phyloP scores from a whole-genome alignment of 1,140 invertebrate genomes.

The Drosophila persimilis region DNA sequence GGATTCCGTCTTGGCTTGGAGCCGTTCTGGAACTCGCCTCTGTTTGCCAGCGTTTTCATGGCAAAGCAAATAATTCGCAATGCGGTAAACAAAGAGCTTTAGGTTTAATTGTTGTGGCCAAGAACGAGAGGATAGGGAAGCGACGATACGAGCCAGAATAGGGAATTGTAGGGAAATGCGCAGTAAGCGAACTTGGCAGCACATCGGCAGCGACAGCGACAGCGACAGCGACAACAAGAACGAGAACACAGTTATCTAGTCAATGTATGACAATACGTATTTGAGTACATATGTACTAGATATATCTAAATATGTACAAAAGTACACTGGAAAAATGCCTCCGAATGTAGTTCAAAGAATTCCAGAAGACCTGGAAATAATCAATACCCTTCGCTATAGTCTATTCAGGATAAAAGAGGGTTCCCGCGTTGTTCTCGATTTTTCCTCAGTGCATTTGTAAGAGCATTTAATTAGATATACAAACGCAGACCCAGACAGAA shows the following conservation, averaged over 20 bases:
- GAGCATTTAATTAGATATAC: conserved; percentile 58
- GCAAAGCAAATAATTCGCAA: conserved; percentile 45
- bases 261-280: conserved; percentile 13
- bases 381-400: no score
- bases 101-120: conserved; percentile 34
- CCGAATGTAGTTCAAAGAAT: no score
- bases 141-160: background rate
- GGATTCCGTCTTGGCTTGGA: conserved; percentile 7
- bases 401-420: no score
- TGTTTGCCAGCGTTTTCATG: conserved; percentile 52
- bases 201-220: no score
- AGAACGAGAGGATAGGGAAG: conserved; percentile 8
- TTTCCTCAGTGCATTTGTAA: conserved; percentile 9
- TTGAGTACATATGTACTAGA: no score
- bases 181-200: conserved; percentile 17
- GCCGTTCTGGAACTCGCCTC: conserved; percentile 18
- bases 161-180: conserved; percentile 18
- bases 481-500: conserved; percentile 22
- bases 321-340: no score
- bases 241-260: conserved; percentile 14
- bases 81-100: conserved; percentile 50
- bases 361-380: no score
- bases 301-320: no score
- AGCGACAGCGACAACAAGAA: no score
- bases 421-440: no score